A percentile compares a stretch with the other conserved stretches of the same genome.
phyloP scores from a whole-genome alignment of 2,113 vertebrate genomes.

The Brachyhypopomus occidentalis region DNA sequence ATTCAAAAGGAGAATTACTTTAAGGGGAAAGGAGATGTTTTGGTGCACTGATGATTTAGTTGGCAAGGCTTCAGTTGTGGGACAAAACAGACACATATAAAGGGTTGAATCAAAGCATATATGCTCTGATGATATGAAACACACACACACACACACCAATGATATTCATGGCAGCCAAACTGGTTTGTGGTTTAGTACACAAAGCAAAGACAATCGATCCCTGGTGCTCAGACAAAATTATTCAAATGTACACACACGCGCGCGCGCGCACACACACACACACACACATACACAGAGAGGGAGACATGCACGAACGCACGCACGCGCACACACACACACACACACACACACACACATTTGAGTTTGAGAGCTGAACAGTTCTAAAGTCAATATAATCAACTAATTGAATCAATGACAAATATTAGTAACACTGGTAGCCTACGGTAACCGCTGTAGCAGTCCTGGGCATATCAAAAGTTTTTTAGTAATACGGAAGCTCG shows the following conservation, averaged over 20 bases:
- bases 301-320: too few species aligned
- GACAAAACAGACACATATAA: conserved; percentile 56
- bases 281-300: too few species aligned
- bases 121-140: conserved; percentile 41
- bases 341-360: not conserved
- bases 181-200: conserved; percentile 45
- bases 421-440: conserved; percentile 34
- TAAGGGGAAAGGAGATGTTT: conserved; percentile 43
- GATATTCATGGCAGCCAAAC: conserved; percentile 47
- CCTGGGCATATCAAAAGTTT: conserved; percentile 46
- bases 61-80: conserved; percentile 61
- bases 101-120: conserved; percentile 59
- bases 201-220: conserved; percentile 55
- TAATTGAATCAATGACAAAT: not conserved
- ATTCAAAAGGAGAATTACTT: conserved; percentile 61
- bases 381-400: conserved; percentile 19
- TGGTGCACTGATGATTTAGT: conserved; percentile 50
- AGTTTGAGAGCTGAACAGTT: not conserved
- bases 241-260: not conserved
- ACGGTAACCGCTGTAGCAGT: not conserved
- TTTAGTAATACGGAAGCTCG: conserved; percentile 66
- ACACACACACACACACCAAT: conserved; percentile 36
- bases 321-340: too few species aligned
- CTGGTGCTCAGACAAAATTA: conserved; percentile 30
- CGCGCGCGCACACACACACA: too few species aligned